These are phyloP conservation scores for Haemorhous mexicanus DNA, from an alignment of 2,113 vertebrate species.

Conservation along the genomic window DNA sequence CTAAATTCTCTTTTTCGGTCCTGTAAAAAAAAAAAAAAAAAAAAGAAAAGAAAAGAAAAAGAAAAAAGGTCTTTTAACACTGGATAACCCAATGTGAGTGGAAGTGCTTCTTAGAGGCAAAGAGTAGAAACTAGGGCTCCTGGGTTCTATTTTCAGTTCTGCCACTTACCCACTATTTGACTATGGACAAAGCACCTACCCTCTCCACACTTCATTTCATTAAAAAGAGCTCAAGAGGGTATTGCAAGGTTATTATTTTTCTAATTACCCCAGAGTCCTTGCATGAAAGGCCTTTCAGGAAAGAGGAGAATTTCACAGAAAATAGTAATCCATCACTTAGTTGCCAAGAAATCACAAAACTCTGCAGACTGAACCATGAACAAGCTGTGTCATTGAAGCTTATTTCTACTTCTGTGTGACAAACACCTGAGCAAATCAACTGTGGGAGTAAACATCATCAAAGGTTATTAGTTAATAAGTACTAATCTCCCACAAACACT, in stretches of 20 bases:
- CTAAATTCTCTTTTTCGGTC: background rate
- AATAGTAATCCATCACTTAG: conserved; percentile 37
- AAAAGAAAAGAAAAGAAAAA: background rate
- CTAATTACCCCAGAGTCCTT: conserved; percentile 52
- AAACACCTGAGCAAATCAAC: conserved; percentile 52
- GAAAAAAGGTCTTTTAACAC: background rate
- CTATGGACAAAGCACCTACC: conserved; percentile 26
- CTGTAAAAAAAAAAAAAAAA: background rate
- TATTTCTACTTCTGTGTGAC: conserved; percentile 25
- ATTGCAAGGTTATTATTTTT: conserved; percentile 58
- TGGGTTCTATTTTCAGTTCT: conserved; percentile 27
- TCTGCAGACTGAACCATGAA: conserved; percentile 10
- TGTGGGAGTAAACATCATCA: conserved; percentile 53
- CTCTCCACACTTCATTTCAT: conserved; percentile 20
- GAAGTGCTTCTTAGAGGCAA: background rate
- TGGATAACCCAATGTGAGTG: background rate
- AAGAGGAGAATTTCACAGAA: conserved; percentile 40
- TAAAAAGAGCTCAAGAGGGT: conserved; percentile 50
- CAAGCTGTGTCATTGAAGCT: conserved; percentile 4
- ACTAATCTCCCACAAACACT: conserved; percentile 49
- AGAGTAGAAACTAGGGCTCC: background rate
- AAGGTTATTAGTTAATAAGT: conserved; percentile 58
- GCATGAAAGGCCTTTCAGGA: conserved; percentile 41
- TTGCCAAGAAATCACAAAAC: conserved; percentile 57
- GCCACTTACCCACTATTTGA: conserved; percentile 23